Conservation (phyloP, 2,888 invertebrate genomes). For the Acanthococcus lagerstroemiae region DNA sequence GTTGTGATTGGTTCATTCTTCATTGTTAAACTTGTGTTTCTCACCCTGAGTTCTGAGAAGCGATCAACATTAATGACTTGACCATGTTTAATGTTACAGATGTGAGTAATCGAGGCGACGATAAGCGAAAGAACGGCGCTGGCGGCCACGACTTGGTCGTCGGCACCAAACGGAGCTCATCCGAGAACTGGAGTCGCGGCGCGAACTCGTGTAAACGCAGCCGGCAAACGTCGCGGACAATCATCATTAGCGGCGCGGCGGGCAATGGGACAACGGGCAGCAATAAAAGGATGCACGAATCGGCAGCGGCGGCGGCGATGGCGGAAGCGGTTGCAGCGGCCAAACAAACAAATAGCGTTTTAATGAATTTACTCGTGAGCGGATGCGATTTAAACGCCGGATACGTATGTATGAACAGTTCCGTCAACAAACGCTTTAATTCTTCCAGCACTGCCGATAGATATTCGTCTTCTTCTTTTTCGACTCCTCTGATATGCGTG, state of each 20-base stretch:
- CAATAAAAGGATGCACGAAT: slow-evolving; percentile 18
- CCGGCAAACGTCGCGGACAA: slow-evolving; percentile 6
- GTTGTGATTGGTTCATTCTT: too few relatives aligned
- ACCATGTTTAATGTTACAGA: background rate
- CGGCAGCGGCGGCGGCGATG: slow-evolving; percentile 1
- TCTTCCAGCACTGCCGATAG: background rate
- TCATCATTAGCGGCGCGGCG: background rate
- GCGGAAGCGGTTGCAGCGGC: slow-evolving; percentile 34
- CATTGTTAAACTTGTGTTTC: too few relatives aligned
- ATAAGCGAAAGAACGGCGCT: slow-evolving; percentile 4
- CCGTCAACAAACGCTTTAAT: slow-evolving; percentile 25
- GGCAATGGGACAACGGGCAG: background rate
- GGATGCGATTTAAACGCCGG: slow-evolving; percentile 91
- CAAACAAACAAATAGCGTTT: slow-evolving; percentile 63
- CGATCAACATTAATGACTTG: too few relatives aligned
- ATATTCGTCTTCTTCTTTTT: slow-evolving; percentile 9
- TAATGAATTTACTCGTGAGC: slow-evolving; percentile 89
- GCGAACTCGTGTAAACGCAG: slow-evolving; percentile 19
- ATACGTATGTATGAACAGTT: slow-evolving; percentile 55
- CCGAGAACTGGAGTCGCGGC: slow-evolving; percentile 10
- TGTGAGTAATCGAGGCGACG: slow-evolving; percentile 7
- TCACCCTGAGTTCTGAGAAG: too few relatives aligned
- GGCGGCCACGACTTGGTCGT: background rate
- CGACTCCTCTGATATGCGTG: background rate
- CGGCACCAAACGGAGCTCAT: slow-evolving; percentile 15